These are phyloP conservation scores for Atta colombica DNA, from an alignment of 1,140 invertebrate species.

Conservation along the genomic window DNA sequence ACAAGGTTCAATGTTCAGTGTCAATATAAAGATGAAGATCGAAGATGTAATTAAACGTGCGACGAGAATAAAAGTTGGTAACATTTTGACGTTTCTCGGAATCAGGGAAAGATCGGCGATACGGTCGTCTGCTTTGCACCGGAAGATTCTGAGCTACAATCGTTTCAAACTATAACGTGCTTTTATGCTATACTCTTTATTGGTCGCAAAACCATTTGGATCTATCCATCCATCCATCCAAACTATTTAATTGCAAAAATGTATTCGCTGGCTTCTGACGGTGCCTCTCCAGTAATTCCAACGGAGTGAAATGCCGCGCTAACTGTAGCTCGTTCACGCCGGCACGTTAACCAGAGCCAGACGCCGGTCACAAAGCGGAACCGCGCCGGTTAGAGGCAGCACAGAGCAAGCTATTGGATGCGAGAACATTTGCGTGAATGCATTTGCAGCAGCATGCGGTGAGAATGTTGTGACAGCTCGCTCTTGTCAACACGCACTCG, in stretches of 20 bases:
- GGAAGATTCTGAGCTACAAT: constrained; percentile 18
- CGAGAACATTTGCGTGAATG: neutral
- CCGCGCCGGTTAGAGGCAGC: constrained; percentile 29
- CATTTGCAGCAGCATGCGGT: neutral
- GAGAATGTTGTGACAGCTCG: constrained; percentile 21
- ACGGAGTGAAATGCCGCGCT: constrained; percentile 25
- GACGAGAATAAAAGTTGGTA: neutral
- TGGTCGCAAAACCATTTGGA: neutral
- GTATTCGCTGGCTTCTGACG: neutral
- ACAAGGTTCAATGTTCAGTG: neutral
- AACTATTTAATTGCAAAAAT: neutral
- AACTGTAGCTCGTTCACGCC: constrained; percentile 61
- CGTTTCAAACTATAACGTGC: neutral
- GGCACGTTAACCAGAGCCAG: constrained; percentile 53
- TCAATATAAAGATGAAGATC: neutral
- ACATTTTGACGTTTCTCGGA: neutral
- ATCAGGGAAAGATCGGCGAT: neutral
- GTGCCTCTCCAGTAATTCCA: neutral
- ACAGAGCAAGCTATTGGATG: neutral
- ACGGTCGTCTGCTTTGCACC: neutral
- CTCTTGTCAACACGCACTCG: constrained; percentile 27
- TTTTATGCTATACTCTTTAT: neutral
- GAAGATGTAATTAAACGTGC: neutral
- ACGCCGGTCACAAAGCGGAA: constrained; percentile 46
- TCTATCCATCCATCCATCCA: neutral